Base-by-base conservation (phyloP, 2,797 vertebrate genomes). In the Cheracebus regulus region DNA sequence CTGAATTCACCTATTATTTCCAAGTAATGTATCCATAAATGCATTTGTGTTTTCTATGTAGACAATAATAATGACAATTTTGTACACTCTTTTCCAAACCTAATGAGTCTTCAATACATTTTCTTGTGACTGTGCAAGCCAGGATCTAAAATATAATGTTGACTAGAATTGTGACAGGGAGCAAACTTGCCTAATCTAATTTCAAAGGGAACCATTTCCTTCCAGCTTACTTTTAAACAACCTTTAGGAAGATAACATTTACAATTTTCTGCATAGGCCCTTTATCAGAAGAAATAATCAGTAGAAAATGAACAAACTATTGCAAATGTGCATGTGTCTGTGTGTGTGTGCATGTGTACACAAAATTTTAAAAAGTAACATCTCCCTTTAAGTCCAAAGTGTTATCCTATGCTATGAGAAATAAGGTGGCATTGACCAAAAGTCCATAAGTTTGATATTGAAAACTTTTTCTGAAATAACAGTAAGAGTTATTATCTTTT, bases 351-450 rank as follows among this genome's bases (percentile, higher is more conserved):
- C n/a, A 15, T 64, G 61, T 58, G 55, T 33, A 22, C 20, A 15
- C 22, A 80, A 52, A 90, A 55, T 73, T 41, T 73, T 73, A 26
- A 33, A 39, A 44, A 26, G 26, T 7, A 24, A 3, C 13, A 4
- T 75, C 36, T 88, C 70, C 7, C 55, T 64, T 88, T 76, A 85
- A 64, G 8, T 89, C 20, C 14, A 64, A 84, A 94, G 13, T 75
- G 85, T 67, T 95, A 48, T 52, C 85, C 24, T 52, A 12, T 79
- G 30, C 24, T 19, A 85, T 81, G 72, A 94, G 79, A 97, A 89
- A 89, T 92, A 85, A 80, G 36, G 11, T 89, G 19, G 50, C 14
- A 39, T 20, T 79, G 15, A 55, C 89, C 73, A 58, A 91, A 79
- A 55, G 17, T 73, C 79, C 24, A 48, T 6, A 55, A 55, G 30